Evolutionary conservation across 2,888 invertebrate genomes (phyloP), one percentile per base, ranked within the genome.

Genomic region (Atethmia centrago): DNA sequence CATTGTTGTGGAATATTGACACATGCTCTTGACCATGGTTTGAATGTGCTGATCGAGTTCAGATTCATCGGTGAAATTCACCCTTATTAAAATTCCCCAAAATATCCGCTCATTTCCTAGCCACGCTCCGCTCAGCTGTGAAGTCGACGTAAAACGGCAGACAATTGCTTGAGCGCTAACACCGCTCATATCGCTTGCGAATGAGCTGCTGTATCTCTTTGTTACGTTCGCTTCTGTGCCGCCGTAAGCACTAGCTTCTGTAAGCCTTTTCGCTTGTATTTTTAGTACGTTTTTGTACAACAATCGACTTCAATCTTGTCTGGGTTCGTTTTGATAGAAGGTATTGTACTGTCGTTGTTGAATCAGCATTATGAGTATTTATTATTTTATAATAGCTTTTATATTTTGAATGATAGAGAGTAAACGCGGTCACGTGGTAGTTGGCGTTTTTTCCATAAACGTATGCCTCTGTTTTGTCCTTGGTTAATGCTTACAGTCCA

Each of bases 101-200:
- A 25, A 3, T 0, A 2, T 10, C 40, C 56, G 56, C 80, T 58
- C 14, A 19, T 72, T 80, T 58, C 2, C 8, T 58, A n/a, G 75
- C 75, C 61, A 7, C 62, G 31, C 47, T 25, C 47, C 53, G 62
- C 69, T 69, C 79, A 83, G 76, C 79, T 81, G 77, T 71, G 40
- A 85, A 81, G 86, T 79, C 77, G 75, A 83, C 88, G 70, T 88
- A 88, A 90, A 90, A 81, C 83, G 81, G 79, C 85, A 88, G 82
- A 87, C 85, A 86, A 89, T 87, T 86, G 85, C 84, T 87, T 79
- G 73, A 79, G 74, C 69, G 72, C 80, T 87, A 86, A 88, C 83
- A 88, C 80, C 76, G 79, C 86, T 88, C 85, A 84, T 87, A 85
- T 85, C 74, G 80, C 86, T 83, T 59, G 79, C 72, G 82, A 84